Base-by-base conservation (phyloP, 2,888 invertebrate genomes). In the Dichetophora obliterata region DNA sequence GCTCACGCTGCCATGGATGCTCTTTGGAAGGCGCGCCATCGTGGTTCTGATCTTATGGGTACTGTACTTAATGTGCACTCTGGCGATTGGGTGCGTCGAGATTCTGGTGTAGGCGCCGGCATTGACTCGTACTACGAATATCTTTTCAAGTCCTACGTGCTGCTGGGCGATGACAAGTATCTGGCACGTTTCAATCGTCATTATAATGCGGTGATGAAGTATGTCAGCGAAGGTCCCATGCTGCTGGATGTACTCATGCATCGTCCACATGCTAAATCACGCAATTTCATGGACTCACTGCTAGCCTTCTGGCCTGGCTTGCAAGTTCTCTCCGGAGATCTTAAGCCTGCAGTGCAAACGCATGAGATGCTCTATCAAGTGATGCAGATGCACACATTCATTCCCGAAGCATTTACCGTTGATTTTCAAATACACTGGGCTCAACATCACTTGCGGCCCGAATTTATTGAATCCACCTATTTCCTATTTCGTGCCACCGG, bases 51-150 rank as follows among this genome's bases (percentile, higher is more conserved):
- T 89, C 91, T 99, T 9, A 98, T 99, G 95, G 99, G 99, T 5
- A 98, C 98, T 0, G 97, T 98, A 6, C 92, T 99, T 72, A 98
- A 99, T 90, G 95, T 99, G n/a, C 96, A 99, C 88, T 97, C 96
- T 3, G 99, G 99, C 0, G 98, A 98, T 89, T 99, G 99, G 99
- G 94, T 98, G 5, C 92, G 99, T 65, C 92, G 98, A 85, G 98
- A 99, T 89, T 96, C 98, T 1, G 98, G 99, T 1, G 97, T 99
- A 8, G 99, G 99, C n/a, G 99, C 99, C 16, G 99, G 99, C 34
- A 98, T 99, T 82, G 99, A 99, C 90, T 98, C 98, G 0, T 99
- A 99, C 89, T 99, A 99, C 87, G 99, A 99, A 89, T 99, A 99
- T 89, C 95, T 98, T 81, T 92, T 99, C 43, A 99, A 99, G 89